Base-by-base conservation (phyloP, 1,140 invertebrate genomes). In the Aphis gossypii region DNA sequence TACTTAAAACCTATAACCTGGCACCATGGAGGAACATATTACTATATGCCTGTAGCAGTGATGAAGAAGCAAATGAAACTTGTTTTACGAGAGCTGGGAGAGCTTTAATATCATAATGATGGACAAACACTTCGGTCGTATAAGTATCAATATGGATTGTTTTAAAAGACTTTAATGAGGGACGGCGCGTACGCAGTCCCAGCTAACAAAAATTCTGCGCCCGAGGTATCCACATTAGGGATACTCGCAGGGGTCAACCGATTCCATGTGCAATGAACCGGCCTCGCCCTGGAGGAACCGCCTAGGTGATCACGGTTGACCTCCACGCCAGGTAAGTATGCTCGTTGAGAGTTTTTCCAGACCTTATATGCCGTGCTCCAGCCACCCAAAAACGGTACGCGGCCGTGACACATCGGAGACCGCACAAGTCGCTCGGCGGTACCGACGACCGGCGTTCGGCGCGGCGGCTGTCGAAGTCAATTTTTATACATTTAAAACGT, bases 221-320 rank as follows among this genome's bases (percentile, higher is more conserved):
- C 96, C 96, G 96, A 97, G 96, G 96, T 97, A 96, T 95, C 96
- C 96, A 96, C 96, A 96, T 97, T 97, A 96, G 96, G 96, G 96
- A 95, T 96, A 97, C 97, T 97, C 96, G 96, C 96, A 97, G 96
- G 96, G 96, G 96, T 97, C 96, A 97, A 96, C 96, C 95, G 95
- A 95, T 95, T 96, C 96, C 95, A 95, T 96, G 97, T 97, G 97
- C 96, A 97, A 97, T 97, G 97, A 96, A 95, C 96, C 95, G 96
- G 96, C 96, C 96, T 97, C 96, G 94, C 95, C 96, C 96, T 96
- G 96, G 96, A 96, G 96, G 96, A 96, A 96, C 96, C 96, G 95
- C 96, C 96, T 97, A 96, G 87, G 54, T 96, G 96, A 97, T 97
- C 96, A 96, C 95, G 96, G 96, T 96, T 95, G 93, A 93, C 95